Conservation (phyloP, 37 sponge, comb jelly and placozoan species). For the Beroe forskalii region DNA sequence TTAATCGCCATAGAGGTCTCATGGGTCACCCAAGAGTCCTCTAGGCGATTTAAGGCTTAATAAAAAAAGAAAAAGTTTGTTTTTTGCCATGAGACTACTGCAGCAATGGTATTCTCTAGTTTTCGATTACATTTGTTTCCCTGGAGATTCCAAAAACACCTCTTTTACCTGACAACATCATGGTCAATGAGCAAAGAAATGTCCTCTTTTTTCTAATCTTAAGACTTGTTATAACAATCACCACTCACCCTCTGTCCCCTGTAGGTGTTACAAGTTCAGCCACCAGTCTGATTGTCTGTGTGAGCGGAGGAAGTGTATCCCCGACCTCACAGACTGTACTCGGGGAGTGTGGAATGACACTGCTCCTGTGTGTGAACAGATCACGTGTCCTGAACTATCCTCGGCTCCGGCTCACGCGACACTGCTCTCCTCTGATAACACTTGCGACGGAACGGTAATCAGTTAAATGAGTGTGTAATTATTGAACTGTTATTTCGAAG, state of each 20-base stretch:
- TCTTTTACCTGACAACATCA: not conserved
- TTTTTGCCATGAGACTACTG: too few species aligned
- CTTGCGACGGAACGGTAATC: slow-evolving; percentile 38
- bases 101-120: too few species aligned
- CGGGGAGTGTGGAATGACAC: slow-evolving; percentile 49
- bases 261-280: not conserved
- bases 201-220: not conserved
- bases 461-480: not conserved
- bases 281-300: slow-evolving; percentile 56
- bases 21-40: too few species aligned
- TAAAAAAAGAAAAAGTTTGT: too few species aligned
- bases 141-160: too few species aligned
- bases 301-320: slow-evolving; percentile 28
- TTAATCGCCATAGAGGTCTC: too few species aligned
- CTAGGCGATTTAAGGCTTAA: too few species aligned
- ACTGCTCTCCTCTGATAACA: not conserved
- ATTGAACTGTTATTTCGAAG: too few species aligned
- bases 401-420: not conserved
- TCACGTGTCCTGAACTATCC: slow-evolving; percentile 19
- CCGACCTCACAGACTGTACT: slow-evolving; percentile 29
- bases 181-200: not conserved
- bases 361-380: slow-evolving; percentile 33
- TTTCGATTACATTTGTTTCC: too few species aligned
- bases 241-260: too few species aligned
- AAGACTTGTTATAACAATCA: too few species aligned